Percentiles rank a stretch among this genome's conserved stretches.
Evolutionary conservation across 2,113 vertebrate genomes (phyloP).

Genomic region (Nettapus auritus): DNA sequence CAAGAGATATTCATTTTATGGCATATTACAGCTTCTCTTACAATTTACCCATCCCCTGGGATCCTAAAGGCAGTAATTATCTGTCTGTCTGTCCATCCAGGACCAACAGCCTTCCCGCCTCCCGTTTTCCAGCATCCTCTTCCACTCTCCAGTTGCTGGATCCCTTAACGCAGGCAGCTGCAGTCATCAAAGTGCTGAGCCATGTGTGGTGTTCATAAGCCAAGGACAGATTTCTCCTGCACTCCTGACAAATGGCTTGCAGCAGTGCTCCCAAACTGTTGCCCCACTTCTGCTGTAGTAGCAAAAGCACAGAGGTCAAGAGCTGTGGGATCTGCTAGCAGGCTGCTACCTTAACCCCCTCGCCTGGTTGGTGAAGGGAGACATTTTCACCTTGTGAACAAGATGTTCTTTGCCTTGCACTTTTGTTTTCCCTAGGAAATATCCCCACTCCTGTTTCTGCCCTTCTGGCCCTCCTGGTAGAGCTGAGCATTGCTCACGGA

Average conservation of each 20-base stretch:
- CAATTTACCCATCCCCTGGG: conserved; percentile 38
- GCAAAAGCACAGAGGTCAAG: not conserved
- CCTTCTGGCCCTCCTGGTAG: not conserved
- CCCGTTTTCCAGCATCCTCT: not conserved
- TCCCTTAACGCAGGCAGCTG: not conserved
- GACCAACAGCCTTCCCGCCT: not conserved
- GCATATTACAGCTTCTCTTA: conserved; percentile 16
- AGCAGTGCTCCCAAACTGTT: rapidly evolving
- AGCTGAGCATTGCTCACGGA: rapidly evolving
- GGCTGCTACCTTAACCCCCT: not conserved
- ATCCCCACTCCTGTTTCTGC: not conserved
- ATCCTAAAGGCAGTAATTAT: conserved; percentile 26
- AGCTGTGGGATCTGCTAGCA: not conserved
- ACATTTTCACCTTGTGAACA: not conserved
- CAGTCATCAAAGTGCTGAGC: not conserved
- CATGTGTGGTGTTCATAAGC: not conserved
- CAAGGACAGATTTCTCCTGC: not conserved
- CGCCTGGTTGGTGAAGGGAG: not conserved
- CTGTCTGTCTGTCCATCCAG: not conserved
- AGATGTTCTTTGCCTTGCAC: not conserved
- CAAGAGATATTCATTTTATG: conserved; percentile 1
- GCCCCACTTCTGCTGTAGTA: not conserved
- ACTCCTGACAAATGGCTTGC: not conserved
- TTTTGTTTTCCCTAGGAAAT: not conserved
- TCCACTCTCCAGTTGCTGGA: not conserved